phyloP scores from a whole-genome alignment of 2,797 vertebrate species.

The Poecilia picta region DNA sequence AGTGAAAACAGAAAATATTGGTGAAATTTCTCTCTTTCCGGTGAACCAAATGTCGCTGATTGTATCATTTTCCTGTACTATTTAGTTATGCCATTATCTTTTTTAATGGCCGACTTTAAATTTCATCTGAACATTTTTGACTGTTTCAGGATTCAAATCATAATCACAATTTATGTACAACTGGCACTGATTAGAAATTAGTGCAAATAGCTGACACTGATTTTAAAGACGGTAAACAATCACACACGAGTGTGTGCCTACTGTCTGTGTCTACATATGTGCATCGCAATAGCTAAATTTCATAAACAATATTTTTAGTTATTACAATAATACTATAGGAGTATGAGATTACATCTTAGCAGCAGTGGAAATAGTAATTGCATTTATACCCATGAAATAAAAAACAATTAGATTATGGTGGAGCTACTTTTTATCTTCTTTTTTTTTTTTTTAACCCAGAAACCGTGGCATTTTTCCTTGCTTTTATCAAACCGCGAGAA shows the following conservation, averaged over 20 bases:
- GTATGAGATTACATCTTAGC: not conserved
- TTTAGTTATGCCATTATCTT: not conserved
- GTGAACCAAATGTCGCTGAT: not conserved
- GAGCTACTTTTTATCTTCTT: no score
- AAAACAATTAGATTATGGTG: no score
- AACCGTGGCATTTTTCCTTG: not conserved
- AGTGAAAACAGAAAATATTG: not conserved
- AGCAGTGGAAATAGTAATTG: slow-evolving; percentile 3
- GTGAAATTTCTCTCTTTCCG: not conserved
- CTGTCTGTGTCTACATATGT: not conserved
- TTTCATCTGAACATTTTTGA: not conserved
- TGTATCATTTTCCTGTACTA: not conserved
- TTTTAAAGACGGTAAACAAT: not conserved
- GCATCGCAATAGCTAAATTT: not conserved
- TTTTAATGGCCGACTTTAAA: not conserved
- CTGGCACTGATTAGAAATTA: not conserved
- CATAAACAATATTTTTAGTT: not conserved
- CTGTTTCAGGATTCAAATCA: not conserved
- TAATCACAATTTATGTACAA: not conserved
- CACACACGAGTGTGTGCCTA: not conserved
- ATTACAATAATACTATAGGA: not conserved
- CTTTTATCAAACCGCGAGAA: not conserved
- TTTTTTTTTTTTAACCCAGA: not conserved
- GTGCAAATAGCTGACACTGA: slow-evolving; percentile 6
- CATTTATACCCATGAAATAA: not conserved